These are phyloP conservation scores for Cydia amplana DNA, from an alignment of 1,140 invertebrate species.

Conservation along the genomic window DNA sequence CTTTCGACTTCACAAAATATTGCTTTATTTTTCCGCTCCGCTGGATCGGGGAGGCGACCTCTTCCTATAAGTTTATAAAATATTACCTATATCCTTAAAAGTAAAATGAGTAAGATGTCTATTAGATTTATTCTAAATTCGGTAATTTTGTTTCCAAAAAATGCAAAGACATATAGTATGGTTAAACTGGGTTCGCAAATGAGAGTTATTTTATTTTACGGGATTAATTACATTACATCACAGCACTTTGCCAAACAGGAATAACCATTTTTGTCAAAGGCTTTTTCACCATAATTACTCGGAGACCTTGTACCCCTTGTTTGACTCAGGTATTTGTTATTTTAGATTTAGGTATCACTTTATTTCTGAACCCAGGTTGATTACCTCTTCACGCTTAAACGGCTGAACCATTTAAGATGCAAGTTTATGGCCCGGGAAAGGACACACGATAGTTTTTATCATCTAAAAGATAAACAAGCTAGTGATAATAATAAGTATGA, in stretches of 20 bases:
- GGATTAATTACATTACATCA: no score
- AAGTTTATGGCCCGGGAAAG: no score
- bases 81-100: slow-evolving; percentile 1
- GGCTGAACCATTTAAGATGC: no score
- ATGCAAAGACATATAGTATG: background rate
- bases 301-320: background rate
- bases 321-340: background rate
- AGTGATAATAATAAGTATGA: no score
- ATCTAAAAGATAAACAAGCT: no score
- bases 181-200: background rate
- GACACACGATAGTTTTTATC: no score
- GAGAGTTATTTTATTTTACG: no score
- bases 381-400: no score
- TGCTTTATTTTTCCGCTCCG: slow-evolving; percentile 24
- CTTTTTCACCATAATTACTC: background rate
- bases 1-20: slow-evolving; percentile 28
- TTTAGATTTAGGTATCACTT: no score
- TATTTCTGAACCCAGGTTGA: no score
- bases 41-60: background rate
- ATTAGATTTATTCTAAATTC: background rate
- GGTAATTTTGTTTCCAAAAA: background rate
- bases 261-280: background rate
- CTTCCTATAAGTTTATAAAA: slow-evolving; percentile 12
- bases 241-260: no score
- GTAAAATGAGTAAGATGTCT: background rate